Evolutionary conservation across 2,888 invertebrate genomes (phyloP).

Genomic region (Nemotelus pantherinus): DNA sequence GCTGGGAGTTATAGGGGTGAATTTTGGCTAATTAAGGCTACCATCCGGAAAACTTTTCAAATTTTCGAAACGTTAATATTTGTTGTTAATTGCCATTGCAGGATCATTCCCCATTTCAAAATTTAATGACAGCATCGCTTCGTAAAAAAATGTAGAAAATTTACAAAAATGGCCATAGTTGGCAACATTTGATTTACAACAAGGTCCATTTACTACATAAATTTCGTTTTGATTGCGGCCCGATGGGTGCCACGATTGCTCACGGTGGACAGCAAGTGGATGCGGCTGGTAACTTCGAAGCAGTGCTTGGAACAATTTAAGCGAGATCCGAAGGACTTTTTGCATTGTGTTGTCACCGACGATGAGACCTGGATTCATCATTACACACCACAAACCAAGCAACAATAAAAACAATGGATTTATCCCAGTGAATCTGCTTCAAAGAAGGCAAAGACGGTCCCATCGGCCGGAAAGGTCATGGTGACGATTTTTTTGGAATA

Average conservation of each 20-base stretch:
- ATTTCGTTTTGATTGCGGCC: too few relatives aligned
- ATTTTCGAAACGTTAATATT: too few relatives aligned
- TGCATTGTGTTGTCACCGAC: constrained; percentile 14
- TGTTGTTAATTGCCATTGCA: too few relatives aligned
- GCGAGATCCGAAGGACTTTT: constrained; percentile 29
- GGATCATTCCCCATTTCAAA: too few relatives aligned
- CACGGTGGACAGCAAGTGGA: constrained; percentile 28
- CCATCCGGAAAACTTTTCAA: too few relatives aligned
- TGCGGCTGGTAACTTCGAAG: constrained; percentile 30
- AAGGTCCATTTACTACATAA: too few relatives aligned
- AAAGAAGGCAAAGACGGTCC: constrained; percentile 27
- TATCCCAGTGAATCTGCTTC: constrained; percentile 9
- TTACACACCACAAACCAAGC: constrained; percentile 22
- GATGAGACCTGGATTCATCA: constrained; percentile 26
- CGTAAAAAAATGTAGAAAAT: too few relatives aligned
- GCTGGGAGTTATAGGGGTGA: too few relatives aligned
- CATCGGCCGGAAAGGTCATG: constrained; percentile 30
- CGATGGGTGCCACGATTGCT: constrained; percentile 36
- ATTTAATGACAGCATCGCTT: too few relatives aligned
- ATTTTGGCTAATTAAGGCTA: too few relatives aligned
- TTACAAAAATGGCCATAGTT: too few relatives aligned
- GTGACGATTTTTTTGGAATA: constrained; percentile 25
- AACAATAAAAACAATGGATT: constrained; percentile 25
- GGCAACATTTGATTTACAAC: too few relatives aligned
- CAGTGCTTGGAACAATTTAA: constrained; percentile 29